Base-by-base conservation (phyloP, 2,797 vertebrate species). In the Meda fulgida region DNA sequence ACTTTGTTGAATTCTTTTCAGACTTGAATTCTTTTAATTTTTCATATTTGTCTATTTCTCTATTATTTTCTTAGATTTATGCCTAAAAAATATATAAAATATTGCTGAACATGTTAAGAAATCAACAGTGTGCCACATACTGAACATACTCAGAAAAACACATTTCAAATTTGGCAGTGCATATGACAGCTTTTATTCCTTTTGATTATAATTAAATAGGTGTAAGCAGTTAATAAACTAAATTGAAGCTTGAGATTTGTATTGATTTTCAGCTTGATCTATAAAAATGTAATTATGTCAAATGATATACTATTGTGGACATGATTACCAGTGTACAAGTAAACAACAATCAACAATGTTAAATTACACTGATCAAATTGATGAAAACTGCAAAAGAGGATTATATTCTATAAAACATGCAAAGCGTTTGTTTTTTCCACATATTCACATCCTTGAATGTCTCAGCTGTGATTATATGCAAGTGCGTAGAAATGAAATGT, bases 181-280 rank as follows among this genome's bases (percentile, higher is more conserved):
- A 38, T 13, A 36, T 65, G 9, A 38, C 40, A 83, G 40, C 14
- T 63, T 76, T 83, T 83, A 83, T 76, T 83, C 5, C 14, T 36
- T 48, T 75, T 51, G 7, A 76, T 26, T 76, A 48, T 23, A 65
- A 71, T 3, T 43, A 2, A 63, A 34, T 36, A 34, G 8, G 43
- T 83, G 34, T 19, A 66, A 76, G 63, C 43, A 14, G 31, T 36
- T 53, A 0, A 8, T 76, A 83, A 83, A 31, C 19, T 26, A 66
- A 21, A 66, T 21, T 11, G 26, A 83, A 83, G 55, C 29, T 29
- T 48, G 21, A 19, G 23, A 29, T 66, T n/a, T 43, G 40, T 46
- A 48, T 65, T 43, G 14, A 78, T 40, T 16, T 69, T 46, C 60
- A 31, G 11, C 26, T 43, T 81, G 8, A 80, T 58, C 53, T 71